Base-by-base conservation (phyloP, 2,888 invertebrate genomes). In the Ochlodes sylvanus region DNA sequence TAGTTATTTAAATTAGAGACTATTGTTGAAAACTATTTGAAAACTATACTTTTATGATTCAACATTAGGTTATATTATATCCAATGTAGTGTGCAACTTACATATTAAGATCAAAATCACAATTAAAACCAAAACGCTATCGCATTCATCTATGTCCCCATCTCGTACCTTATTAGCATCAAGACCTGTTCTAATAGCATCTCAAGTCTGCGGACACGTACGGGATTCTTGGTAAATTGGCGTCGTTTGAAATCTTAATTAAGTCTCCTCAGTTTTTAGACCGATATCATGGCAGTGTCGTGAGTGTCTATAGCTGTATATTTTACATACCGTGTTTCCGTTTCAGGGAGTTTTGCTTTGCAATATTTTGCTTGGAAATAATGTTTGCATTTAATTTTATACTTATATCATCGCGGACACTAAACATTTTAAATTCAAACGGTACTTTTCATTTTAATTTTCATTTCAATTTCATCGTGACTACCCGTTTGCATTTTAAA, bases 221-320 rank as follows among this genome's bases (percentile, higher is more conserved):
- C 83, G 78, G 75, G 83, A 84, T 88, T 85, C 84, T 86, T 86
- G 84, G 82, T 89, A 89, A 92, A 92, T 92, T 92, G 90, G 87
- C 88, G 77, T 87, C 87, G 88, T 87, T 90, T 84, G 83, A 86
- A 82, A 80, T 86, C 87, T 90, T 92, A 92, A 92, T 92, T 92
- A 92, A 92, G 90, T 84, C 87, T 76, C 83, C 84, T 82, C 82
- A 87, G 88, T 92, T 92, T 91, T 91, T 90, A 89, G 87, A 79
- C 77, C 75, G 76, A 76, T 79, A 76, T 79, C 76, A 74, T 72
- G 74, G 73, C 68, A 71, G 70, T 60, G 65, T 62, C 69, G 63
- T 66, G 66, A 68, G 71, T 77, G 72, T 19, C 50, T 57, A 47
- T 32, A 44, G 7, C 21, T 54, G 9, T 42, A 38, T 41, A 34